phyloP scores from a whole-genome alignment of 2,888 invertebrate species.

The Calliopum simillimum region DNA sequence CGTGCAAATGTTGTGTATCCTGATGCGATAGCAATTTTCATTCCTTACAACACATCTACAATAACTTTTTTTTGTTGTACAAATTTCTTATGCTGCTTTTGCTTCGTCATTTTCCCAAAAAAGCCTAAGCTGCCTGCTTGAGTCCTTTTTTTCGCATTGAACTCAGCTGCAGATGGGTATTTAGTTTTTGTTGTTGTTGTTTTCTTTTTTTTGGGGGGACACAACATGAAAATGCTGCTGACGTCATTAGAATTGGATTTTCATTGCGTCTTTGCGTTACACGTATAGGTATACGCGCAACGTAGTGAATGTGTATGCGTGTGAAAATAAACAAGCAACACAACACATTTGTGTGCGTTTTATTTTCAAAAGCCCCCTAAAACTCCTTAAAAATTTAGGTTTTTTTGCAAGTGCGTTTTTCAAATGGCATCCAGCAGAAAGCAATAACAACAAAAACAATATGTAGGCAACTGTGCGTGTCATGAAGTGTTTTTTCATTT shows the following conservation, averaged over 20 bases:
- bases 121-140: too few species aligned
- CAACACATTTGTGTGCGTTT: not conserved
- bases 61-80: too few species aligned
- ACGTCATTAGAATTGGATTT: constrained; percentile 14
- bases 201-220: not conserved
- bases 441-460: not conserved
- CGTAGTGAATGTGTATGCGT: not conserved
- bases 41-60: too few species aligned
- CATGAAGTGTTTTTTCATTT: not conserved
- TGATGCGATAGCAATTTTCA: too few species aligned
- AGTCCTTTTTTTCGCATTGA: too few species aligned
- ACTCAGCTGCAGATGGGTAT: not conserved
- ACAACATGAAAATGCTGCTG: not conserved
- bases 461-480: constrained; percentile 12
- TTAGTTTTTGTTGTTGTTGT: too few species aligned
- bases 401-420: constrained; percentile 19
- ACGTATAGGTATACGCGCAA: too few species aligned
- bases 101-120: too few species aligned
- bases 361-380: not conserved
- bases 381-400: too few species aligned
- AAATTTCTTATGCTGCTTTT: too few species aligned
- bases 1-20: too few species aligned
- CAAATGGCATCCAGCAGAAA: constrained; percentile 5
- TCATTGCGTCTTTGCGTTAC: not conserved
- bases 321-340: not conserved